phyloP scores from a whole-genome alignment of 1,140 invertebrate genomes.

The Liolophura sinensis region DNA sequence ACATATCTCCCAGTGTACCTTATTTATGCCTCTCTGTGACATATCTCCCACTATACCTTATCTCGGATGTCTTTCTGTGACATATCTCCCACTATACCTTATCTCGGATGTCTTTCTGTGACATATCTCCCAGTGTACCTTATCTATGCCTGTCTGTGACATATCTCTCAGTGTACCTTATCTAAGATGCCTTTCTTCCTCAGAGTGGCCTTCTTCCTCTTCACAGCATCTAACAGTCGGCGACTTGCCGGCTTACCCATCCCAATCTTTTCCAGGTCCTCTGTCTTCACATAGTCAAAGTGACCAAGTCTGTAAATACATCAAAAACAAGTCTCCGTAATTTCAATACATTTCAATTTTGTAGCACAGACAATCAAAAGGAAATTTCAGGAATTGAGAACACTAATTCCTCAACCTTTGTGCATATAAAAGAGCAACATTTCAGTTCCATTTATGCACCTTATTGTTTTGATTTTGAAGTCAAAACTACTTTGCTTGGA shows the following conservation, averaged over 20 bases:
- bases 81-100: too few species aligned
- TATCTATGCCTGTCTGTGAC: too few species aligned
- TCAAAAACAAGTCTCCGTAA: conserved; percentile 7
- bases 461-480: too few species aligned
- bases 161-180: conserved; percentile 64
- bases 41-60: too few species aligned
- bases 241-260: conserved; percentile 90
- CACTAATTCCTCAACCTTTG: too few species aligned
- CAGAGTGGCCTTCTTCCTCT: conserved; percentile 79
- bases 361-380: not conserved
- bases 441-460: not conserved
- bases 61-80: too few species aligned
- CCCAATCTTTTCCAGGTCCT: conserved; percentile 93
- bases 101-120: too few species aligned
- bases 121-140: too few species aligned
- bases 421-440: too few species aligned
- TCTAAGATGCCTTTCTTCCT: conserved; percentile 84
- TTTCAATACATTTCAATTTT: not conserved
- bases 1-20: too few species aligned
- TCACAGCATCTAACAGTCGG: conserved; percentile 86
- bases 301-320: conserved; percentile 72
- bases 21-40: too few species aligned
- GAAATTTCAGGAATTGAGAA: not conserved
- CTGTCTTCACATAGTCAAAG: conserved; percentile 92
- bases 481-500: too few species aligned